Evolutionary conservation across 2,797 vertebrate genomes (phyloP).

Genomic region (Morus bassanus): DNA sequence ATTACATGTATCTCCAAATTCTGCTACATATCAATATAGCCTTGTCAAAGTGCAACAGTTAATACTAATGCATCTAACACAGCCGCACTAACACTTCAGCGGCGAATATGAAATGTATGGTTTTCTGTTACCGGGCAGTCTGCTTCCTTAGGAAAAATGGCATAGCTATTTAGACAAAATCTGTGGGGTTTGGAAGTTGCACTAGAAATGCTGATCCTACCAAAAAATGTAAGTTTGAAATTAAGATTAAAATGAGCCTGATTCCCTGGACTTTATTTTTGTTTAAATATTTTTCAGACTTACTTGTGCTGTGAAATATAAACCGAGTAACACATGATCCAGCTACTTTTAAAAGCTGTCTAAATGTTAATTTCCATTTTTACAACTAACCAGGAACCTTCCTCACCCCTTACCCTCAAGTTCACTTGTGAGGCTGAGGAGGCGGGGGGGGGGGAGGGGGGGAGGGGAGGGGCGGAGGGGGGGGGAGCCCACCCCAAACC

Average conservation of each 20-base stretch:
- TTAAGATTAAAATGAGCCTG: neutral
- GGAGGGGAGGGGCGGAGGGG: too few species aligned
- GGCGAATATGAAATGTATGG: neutral
- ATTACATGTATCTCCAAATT: neutral
- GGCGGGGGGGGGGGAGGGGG: too few species aligned
- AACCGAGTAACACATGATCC: neutral
- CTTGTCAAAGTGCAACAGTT: slow-evolving; percentile 50
- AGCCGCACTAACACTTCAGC: neutral
- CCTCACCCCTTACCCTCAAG: neutral
- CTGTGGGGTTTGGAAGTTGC: neutral
- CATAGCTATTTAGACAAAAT: neutral
- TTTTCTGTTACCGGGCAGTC: neutral
- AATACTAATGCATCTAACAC: neutral
- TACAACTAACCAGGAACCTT: neutral
- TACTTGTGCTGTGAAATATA: neutral
- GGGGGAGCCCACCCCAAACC: neutral
- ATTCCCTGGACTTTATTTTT: neutral
- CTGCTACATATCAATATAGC: neutral
- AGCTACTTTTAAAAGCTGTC: slow-evolving; percentile 36
- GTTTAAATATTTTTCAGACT: neutral
- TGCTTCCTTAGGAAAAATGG: neutral
- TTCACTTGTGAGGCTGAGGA: neutral
- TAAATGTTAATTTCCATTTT: slow-evolving; percentile 38
- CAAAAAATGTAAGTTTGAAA: neutral
- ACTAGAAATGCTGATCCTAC: neutral